phyloP scores from a whole-genome alignment of 2,797 vertebrate species.

The Oophaga sylvatica region DNA sequence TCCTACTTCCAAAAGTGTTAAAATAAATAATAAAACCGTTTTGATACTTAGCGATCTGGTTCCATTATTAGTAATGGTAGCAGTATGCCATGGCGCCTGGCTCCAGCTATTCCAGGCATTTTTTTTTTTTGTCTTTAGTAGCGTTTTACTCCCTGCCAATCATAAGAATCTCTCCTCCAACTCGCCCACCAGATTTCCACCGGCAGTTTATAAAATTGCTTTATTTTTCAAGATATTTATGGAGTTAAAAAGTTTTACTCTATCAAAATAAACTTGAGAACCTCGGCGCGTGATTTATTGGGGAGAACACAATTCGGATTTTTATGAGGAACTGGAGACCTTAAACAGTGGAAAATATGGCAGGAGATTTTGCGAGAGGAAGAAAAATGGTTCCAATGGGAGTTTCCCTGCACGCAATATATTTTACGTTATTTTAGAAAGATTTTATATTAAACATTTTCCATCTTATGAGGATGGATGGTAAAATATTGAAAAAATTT shows the following conservation, averaged over 20 bases:
- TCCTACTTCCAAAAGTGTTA: not conserved
- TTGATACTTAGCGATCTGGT: not conserved
- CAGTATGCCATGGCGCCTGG: not conserved
- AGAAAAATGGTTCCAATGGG: slow-evolving; percentile 22
- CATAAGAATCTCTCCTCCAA: slow-evolving; percentile 39
- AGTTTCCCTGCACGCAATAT: slow-evolving; percentile 8
- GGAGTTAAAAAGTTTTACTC: slow-evolving; percentile 12
- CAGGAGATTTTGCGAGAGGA: slow-evolving; percentile 12
- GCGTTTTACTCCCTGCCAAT: not conserved
- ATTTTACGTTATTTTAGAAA: not conserved
- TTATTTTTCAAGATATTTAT: slow-evolving; percentile 31
- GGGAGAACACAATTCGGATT: not conserved
- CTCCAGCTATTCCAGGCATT: slow-evolving; percentile 9
- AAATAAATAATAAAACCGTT: slow-evolving; percentile 8
- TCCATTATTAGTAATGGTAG: slow-evolving; percentile 15
- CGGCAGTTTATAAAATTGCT: slow-evolving; percentile 11
- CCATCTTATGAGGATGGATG: not conserved
- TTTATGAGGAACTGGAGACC: slow-evolving; percentile 30
- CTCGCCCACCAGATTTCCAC: slow-evolving; percentile 20
- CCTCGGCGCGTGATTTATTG: not conserved
- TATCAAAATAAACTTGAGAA: not conserved
- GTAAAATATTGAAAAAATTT: not conserved
- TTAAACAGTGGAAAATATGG: slow-evolving; percentile 24
- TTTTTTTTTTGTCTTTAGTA: not conserved
- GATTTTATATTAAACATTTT: slow-evolving; percentile 1